Conservation (phyloP, 2,113 vertebrate species). For the Thymallus thymallus region DNA sequence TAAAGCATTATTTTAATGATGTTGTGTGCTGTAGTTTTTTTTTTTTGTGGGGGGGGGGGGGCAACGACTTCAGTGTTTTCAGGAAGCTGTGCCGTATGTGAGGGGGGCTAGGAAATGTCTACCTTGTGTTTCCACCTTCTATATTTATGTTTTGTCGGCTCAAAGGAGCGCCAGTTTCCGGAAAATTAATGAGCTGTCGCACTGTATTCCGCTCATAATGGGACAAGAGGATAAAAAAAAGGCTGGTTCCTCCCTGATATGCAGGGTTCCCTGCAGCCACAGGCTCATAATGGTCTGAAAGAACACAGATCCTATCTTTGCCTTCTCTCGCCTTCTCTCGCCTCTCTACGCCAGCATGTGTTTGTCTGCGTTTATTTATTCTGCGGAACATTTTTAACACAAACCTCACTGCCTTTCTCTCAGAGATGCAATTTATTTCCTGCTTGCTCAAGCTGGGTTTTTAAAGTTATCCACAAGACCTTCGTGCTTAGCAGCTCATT, state of each 20-base stretch:
- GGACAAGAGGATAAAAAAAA: constrained; percentile 19
- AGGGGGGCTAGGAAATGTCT: constrained; percentile 26
- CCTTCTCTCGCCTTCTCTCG: constrained; percentile 27
- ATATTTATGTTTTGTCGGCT: constrained; percentile 44
- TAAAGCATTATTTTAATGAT: constrained; percentile 15
- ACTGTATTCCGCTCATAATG: constrained; percentile 34
- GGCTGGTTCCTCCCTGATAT: constrained; percentile 37
- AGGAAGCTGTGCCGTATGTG: constrained; percentile 12
- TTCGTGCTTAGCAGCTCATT: constrained; percentile 41
- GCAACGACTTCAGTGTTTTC: too few species aligned
- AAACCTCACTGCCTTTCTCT: constrained; percentile 33
- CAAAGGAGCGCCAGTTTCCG: constrained; percentile 23
- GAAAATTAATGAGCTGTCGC: constrained; percentile 42
- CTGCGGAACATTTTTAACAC: constrained; percentile 37
- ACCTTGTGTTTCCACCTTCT: constrained; percentile 20
- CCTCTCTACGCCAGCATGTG: constrained; percentile 11
- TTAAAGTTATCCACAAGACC: constrained; percentile 31
- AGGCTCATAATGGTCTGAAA: constrained; percentile 49
- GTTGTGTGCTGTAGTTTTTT: neutral
- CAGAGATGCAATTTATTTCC: constrained; percentile 47
- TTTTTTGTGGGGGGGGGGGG: too few species aligned
- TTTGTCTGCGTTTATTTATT: constrained; percentile 16
- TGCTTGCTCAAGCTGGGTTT: constrained; percentile 57
- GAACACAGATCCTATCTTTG: constrained; percentile 38
- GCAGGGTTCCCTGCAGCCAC: constrained; percentile 25